phyloP scores from a whole-genome alignment of 1,140 invertebrate species.

The Aleiodes sp. region DNA sequence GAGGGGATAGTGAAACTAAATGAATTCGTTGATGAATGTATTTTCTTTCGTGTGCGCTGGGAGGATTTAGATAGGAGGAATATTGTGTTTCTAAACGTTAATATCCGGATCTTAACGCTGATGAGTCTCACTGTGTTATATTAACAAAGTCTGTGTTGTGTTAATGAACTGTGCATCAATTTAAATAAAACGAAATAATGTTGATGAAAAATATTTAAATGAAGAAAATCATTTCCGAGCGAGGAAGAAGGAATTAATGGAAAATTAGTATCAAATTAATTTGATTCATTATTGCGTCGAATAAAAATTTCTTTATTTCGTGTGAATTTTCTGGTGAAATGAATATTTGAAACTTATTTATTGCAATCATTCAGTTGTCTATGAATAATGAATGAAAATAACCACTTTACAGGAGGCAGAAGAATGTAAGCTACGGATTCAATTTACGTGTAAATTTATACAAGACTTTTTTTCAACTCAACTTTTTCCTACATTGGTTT shows the following conservation, averaged over 20 bases:
- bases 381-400: slow-evolving; percentile 8
- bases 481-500: too few relatives aligned
- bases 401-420: background rate
- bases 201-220: slow-evolving; percentile 6
- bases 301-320: too few relatives aligned
- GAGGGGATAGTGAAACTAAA: too few relatives aligned
- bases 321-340: too few relatives aligned
- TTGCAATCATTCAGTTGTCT: background rate
- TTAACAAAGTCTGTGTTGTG: background rate
- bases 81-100: background rate
- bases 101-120: background rate
- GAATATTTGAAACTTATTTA: background rate
- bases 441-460: slow-evolving; percentile 8
- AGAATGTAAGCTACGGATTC: background rate
- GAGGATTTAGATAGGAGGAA: background rate
- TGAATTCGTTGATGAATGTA: background rate
- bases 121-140: background rate
- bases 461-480: background rate
- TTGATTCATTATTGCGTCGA: too few relatives aligned
- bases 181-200: background rate
- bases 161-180: background rate
- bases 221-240: background rate
- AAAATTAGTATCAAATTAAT: too few relatives aligned
- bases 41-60: background rate
- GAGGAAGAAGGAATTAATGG: too few relatives aligned